A percentile compares a stretch with the other conserved stretches of the same genome.
Conservation (phyloP, 2,797 vertebrate genomes). For the Chloroceryle inda region DNA sequence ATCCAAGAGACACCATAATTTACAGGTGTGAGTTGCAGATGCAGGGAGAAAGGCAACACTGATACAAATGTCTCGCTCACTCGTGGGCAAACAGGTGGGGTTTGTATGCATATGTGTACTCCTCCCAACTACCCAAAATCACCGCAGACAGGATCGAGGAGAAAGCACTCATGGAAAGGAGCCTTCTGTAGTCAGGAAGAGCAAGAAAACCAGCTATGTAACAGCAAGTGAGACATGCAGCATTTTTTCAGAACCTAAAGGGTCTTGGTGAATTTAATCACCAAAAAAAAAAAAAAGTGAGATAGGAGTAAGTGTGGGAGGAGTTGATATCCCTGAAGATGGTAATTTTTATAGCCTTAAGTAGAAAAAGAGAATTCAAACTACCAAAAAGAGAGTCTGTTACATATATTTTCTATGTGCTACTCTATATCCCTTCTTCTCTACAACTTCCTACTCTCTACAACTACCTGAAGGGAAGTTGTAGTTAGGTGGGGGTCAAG, state of each 20-base stretch:
- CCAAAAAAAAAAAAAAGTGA: neutral
- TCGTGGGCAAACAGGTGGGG: rapidly evolving
- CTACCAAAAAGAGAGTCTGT: neutral
- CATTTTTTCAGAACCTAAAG: neutral
- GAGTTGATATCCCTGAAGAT: neutral
- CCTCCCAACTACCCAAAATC: neutral
- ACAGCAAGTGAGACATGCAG: rapidly evolving
- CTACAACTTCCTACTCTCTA: too few species aligned
- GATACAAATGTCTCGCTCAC: neutral
- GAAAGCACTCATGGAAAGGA: rapidly evolving
- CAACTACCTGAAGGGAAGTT: too few species aligned
- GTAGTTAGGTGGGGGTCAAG: too few species aligned
- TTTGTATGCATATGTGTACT: neutral
- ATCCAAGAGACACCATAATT: neutral
- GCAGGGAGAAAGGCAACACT: neutral
- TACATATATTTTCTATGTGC: neutral
- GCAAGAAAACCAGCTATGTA: neutral
- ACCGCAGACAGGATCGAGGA: neutral
- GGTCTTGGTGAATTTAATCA: neutral
- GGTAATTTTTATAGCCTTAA: neutral
- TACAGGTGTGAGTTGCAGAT: neutral
- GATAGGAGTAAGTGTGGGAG: neutral
- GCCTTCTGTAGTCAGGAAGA: neutral
- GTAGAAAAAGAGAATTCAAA: neutral
- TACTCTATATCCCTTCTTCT: neutral